These are phyloP conservation scores for Cataglyphis hispanica DNA, from an alignment of 1,140 invertebrate species.

Conservation along the genomic window DNA sequence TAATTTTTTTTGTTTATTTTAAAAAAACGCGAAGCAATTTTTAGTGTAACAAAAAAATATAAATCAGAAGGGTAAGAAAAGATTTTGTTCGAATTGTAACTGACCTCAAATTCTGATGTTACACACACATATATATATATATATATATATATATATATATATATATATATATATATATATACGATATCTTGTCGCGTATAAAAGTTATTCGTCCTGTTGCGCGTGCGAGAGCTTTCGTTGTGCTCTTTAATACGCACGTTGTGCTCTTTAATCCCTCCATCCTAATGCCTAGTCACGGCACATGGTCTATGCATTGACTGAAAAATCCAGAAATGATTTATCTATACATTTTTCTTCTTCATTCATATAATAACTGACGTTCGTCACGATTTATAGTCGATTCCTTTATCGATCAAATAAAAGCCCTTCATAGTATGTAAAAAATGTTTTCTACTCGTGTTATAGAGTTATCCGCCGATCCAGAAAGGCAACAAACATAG, in stretches of 20 bases:
- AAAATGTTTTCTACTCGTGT: slow-evolving; percentile 4
- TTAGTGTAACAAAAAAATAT: background rate
- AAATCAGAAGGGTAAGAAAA: background rate
- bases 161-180: too few relatives aligned
- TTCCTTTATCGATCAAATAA: slow-evolving; percentile 5
- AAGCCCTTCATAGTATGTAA: background rate
- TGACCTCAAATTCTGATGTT: slow-evolving; percentile 8
- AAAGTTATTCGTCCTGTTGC: background rate
- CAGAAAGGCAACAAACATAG: background rate
- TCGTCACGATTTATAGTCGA: slow-evolving; percentile 29
- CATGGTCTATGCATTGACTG: background rate
- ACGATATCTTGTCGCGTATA: background rate
- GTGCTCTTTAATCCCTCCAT: slow-evolving; percentile 47
- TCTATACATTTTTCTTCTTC: background rate
- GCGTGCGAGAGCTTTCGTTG: background rate
- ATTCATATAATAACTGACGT: slow-evolving; percentile 18
- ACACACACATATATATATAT: background rate
- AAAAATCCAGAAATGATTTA: slow-evolving; percentile 20
- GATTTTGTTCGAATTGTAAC: background rate
- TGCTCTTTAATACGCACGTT: slow-evolving; percentile 15
- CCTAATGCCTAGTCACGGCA: slow-evolving; percentile 43
- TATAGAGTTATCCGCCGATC: background rate
- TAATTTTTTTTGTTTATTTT: slow-evolving; percentile 65
- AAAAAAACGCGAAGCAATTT: background rate
- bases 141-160: background rate